Conservation (phyloP, 2,113 vertebrate genomes). For the Upupa epops region DNA sequence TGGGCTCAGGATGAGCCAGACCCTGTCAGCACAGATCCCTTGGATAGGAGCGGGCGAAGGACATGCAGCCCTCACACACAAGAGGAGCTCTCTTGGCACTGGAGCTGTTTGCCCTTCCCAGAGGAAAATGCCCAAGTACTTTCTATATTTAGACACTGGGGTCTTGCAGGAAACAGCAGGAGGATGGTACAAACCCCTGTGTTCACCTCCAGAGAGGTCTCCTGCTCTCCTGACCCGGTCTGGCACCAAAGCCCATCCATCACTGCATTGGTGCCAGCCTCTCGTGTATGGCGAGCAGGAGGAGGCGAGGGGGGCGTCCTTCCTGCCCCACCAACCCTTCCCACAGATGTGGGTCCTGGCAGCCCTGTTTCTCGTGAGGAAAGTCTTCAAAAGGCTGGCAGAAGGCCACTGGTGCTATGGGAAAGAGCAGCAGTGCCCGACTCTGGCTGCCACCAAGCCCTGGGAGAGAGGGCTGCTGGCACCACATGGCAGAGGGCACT, state of each 20-base stretch:
- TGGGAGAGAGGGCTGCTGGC: background rate
- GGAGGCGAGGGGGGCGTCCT: too few species aligned
- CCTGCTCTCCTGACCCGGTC: background rate
- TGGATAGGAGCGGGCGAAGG: background rate
- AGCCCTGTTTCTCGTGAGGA: background rate
- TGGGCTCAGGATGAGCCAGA: background rate
- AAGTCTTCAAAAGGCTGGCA: background rate
- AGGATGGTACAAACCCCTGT: background rate
- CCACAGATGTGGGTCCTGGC: background rate
- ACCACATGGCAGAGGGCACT: background rate
- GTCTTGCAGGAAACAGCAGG: conserved; percentile 19
- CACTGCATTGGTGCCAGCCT: accelerated
- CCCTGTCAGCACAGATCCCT: background rate
- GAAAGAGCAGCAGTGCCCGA: background rate
- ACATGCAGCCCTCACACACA: background rate
- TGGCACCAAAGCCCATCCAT: background rate
- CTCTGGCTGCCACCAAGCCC: background rate
- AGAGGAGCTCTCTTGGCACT: conserved; percentile 30
- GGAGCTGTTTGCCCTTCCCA: conserved; percentile 31
- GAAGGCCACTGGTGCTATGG: background rate
- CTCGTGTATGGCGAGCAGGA: too few species aligned
- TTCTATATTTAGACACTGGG: background rate
- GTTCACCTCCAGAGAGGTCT: background rate
- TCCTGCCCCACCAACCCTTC: background rate
- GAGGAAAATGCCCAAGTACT: conserved; percentile 38